Evolutionary conservation across 64 coral and sea anemone species (phyloP).

Genomic region (Actinia tenebrosa): DNA sequence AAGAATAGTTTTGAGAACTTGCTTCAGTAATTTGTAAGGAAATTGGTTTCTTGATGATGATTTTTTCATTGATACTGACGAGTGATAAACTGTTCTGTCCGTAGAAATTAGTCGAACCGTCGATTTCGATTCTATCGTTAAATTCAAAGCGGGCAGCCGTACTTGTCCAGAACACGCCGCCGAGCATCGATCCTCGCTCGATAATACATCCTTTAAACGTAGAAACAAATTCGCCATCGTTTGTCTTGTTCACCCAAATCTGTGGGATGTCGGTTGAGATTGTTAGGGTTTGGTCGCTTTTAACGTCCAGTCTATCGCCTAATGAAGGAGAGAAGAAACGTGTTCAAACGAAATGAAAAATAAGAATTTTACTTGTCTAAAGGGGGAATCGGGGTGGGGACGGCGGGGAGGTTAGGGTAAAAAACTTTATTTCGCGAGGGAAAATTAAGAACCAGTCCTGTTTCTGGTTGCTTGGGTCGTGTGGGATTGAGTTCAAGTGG

Average conservation of each 20-base stretch:
- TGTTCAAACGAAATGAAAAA: too few species aligned
- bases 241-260: neutral
- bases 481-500: too few species aligned
- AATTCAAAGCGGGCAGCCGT: neutral
- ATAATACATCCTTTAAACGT: neutral
- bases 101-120: neutral
- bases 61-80: neutral
- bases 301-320: too few species aligned
- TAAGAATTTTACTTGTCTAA: too few species aligned
- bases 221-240: neutral
- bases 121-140: neutral
- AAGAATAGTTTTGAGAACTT: neutral
- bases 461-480: too few species aligned
- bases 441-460: too few species aligned
- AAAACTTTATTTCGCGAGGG: too few species aligned
- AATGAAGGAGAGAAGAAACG: too few species aligned
- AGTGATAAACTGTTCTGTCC: neutral
- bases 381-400: too few species aligned
- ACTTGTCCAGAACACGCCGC: neutral
- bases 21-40: neutral
- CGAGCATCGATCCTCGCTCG: neutral
- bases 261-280: neutral
- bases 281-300: neutral
- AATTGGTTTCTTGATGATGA: neutral
- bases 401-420: too few species aligned